Conservation (phyloP, 2,113 vertebrate species). For the Caranx melampygus region DNA sequence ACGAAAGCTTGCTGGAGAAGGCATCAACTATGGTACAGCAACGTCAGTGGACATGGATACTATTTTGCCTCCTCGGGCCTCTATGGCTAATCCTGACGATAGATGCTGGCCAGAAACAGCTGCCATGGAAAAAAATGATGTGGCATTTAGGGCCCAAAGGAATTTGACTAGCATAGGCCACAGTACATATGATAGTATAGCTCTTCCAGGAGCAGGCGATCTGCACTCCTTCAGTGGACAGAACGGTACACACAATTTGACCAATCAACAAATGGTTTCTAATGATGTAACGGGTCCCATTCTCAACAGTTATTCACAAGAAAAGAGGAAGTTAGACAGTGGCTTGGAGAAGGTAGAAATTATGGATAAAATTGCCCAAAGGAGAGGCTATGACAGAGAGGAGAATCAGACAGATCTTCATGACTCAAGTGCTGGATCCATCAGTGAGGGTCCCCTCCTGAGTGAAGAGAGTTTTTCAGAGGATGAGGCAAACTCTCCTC, state of each 20-base stretch:
- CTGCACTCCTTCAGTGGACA: conserved; percentile 86
- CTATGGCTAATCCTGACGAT: conserved; percentile 68
- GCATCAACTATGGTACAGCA: conserved; percentile 83
- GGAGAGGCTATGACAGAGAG: conserved; percentile 3
- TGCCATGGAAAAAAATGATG: conserved; percentile 76
- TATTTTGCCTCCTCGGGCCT: conserved; percentile 50
- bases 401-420: conserved; percentile 48
- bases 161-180: conserved; percentile 83
- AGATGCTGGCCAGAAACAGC: conserved; percentile 77
- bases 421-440: conserved; percentile 88
- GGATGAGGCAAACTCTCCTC: conserved; percentile 74
- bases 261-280: conserved; percentile 36
- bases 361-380: conserved; percentile 26
- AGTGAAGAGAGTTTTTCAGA: conserved; percentile 91
- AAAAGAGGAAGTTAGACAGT: conserved; percentile 61
- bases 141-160: conserved; percentile 85
- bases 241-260: conserved; percentile 77
- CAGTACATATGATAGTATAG: conserved; percentile 81
- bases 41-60: conserved; percentile 76
- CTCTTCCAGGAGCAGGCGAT: conserved; percentile 87
- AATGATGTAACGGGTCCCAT: conserved; percentile 56
- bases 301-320: conserved; percentile 62
- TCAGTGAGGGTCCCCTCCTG: conserved; percentile 92
- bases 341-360: conserved; percentile 40
- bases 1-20: conserved; percentile 88